A percentile compares a stretch with the other conserved stretches of the same genome.
Conservation (phyloP, 2,113 vertebrate genomes). For the Periophthalmodon schlosseri region DNA sequence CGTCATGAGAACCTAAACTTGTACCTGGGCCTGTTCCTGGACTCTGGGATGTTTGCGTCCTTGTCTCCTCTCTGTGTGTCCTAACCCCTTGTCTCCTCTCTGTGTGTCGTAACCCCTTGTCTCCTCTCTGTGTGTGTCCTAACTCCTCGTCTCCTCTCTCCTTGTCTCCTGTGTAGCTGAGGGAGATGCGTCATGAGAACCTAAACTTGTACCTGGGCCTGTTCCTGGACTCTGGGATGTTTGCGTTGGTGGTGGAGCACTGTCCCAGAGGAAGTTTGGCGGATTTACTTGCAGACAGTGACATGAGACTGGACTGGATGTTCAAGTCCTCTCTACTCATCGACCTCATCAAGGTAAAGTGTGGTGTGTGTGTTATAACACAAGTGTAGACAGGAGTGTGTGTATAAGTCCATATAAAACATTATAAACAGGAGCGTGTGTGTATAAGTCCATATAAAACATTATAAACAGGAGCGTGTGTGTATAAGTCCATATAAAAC, state of each 20-base stretch:
- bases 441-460: too few species aligned
- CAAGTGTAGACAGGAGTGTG: too few species aligned
- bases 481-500: too few species aligned
- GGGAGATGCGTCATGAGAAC: conserved; percentile 87
- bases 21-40: conserved; percentile 84
- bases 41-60: conserved; percentile 76
- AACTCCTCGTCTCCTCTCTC: background rate
- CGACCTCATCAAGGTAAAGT: conserved; percentile 81
- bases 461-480: too few species aligned
- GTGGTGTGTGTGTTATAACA: too few species aligned
- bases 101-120: background rate
- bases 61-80: background rate
- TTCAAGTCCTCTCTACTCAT: conserved; percentile 89
- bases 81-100: background rate
- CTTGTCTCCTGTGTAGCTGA: conserved; percentile 66
- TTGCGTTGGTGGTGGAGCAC: conserved; percentile 86
- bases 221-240: conserved; percentile 79
- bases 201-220: conserved; percentile 82
- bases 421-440: too few species aligned
- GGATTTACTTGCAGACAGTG: conserved; percentile 81
- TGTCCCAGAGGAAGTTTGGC: conserved; percentile 85
- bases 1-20: conserved; percentile 85
- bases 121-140: background rate
- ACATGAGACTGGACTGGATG: conserved; percentile 93
- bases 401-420: too few species aligned